Percentiles rank a stretch among this genome's conserved stretches.
Conservation (phyloP, 2,113 vertebrate species). For the Nymphicus hollandicus region DNA sequence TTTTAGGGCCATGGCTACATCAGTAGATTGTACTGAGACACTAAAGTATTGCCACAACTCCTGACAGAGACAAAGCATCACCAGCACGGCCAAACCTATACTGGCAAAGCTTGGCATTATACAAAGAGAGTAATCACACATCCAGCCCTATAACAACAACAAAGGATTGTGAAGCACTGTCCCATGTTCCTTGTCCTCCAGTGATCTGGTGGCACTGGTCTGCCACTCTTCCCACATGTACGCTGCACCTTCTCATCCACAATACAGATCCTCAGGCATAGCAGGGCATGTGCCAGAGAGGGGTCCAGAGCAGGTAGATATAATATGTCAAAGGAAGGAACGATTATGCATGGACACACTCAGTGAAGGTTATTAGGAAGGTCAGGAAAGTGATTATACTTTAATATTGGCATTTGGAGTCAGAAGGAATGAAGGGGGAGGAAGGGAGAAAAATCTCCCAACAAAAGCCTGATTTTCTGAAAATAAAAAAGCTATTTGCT, state of each 20-base stretch:
- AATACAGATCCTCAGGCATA: rapidly evolving
- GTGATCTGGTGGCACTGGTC: background rate
- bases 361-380: background rate
- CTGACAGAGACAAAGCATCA: background rate
- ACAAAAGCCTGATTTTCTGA: background rate
- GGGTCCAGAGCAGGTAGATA: background rate
- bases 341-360: background rate
- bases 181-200: background rate
- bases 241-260: background rate
- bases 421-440: background rate
- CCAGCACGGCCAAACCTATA: background rate
- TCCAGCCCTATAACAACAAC: background rate
- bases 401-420: background rate
- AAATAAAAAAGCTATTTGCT: background rate
- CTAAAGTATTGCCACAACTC: background rate
- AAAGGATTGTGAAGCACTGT: background rate
- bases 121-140: background rate
- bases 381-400: background rate
- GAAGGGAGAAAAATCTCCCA: background rate
- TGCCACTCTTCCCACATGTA: background rate
- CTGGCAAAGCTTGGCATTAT: background rate
- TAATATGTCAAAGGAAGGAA: background rate
- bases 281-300: background rate
- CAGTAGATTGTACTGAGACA: background rate
- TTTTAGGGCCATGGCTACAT: background rate